Conservation (phyloP, 2,797 vertebrate species). For the Mastacembelus armatus region DNA sequence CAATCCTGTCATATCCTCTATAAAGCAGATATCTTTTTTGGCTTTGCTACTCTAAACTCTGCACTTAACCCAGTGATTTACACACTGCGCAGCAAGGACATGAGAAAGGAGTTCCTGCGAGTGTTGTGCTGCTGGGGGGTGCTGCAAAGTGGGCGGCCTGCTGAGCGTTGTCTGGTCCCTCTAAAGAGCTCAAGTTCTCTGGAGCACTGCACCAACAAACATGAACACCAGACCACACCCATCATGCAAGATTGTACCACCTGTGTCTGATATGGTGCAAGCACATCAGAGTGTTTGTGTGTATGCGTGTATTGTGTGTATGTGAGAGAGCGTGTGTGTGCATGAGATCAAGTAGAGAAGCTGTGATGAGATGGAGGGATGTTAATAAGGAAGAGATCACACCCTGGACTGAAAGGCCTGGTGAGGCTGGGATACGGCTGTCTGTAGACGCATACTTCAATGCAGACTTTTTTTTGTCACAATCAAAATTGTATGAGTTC, state of each 20-base stretch:
- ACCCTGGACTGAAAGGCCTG: slow-evolving; percentile 30
- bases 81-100: slow-evolving; percentile 93
- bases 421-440: not conserved
- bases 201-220: slow-evolving; percentile 88
- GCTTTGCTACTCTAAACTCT: slow-evolving; percentile 93
- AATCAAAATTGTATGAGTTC: slow-evolving; percentile 65
- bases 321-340: slow-evolving; percentile 5
- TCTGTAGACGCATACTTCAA: slow-evolving; percentile 23
- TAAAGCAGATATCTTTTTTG: slow-evolving; percentile 90
- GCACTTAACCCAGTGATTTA: slow-evolving; percentile 96
- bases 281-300: slow-evolving; percentile 9
- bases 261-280: slow-evolving; percentile 81
- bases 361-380: slow-evolving; percentile 30
- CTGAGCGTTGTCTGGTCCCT: slow-evolving; percentile 86
- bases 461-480: slow-evolving; percentile 38
- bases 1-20: slow-evolving; percentile 85
- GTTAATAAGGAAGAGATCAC: slow-evolving; percentile 25
- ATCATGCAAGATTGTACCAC: slow-evolving; percentile 91
- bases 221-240: slow-evolving; percentile 85
- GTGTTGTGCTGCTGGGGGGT: slow-evolving; percentile 89
- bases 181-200: slow-evolving; percentile 91
- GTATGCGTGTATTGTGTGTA: not conserved
- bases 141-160: slow-evolving; percentile 71
- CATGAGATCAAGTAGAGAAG: slow-evolving; percentile 21
- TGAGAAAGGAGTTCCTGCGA: slow-evolving; percentile 92